A percentile compares a stretch with the other conserved stretches of the same genome.
phyloP scores from a whole-genome alignment of 2,113 vertebrate genomes.

The Microcebus jonahi region DNA sequence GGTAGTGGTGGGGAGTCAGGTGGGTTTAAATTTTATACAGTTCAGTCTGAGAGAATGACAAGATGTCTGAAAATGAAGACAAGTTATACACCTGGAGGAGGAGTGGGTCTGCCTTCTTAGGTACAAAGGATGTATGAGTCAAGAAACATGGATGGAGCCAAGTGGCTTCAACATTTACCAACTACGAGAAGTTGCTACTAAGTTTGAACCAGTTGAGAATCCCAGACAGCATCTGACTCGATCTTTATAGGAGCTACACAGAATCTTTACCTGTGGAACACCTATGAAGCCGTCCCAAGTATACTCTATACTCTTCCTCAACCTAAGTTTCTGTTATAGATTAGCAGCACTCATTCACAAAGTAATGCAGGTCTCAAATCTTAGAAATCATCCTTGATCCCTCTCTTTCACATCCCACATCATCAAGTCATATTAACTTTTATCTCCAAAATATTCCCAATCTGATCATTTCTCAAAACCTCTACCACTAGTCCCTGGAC shows the following conservation, averaged over 20 bases:
- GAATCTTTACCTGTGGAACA: background rate
- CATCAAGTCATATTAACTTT: background rate
- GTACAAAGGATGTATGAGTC: background rate
- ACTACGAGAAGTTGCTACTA: background rate
- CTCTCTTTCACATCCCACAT: background rate
- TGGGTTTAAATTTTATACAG: background rate
- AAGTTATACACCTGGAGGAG: background rate
- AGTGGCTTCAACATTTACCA: background rate
- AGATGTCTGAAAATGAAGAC: background rate
- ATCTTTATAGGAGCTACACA: background rate
- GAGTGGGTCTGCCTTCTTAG: background rate
- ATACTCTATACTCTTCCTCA: background rate
- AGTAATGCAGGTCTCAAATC: background rate
- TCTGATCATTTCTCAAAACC: background rate
- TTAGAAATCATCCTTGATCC: background rate
- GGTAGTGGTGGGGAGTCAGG: background rate
- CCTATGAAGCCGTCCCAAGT: background rate
- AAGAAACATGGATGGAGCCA: slow-evolving; percentile 10
- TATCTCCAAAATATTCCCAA: slow-evolving; percentile 30
- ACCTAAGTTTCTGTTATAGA: background rate
- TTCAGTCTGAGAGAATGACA: background rate
- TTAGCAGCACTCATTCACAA: slow-evolving; percentile 21
- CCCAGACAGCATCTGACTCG: background rate
- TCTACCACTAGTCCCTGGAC: background rate
- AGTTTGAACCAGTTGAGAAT: background rate